Base-by-base conservation (phyloP, 2,797 vertebrate species). In the Acipenser ruthenus region DNA sequence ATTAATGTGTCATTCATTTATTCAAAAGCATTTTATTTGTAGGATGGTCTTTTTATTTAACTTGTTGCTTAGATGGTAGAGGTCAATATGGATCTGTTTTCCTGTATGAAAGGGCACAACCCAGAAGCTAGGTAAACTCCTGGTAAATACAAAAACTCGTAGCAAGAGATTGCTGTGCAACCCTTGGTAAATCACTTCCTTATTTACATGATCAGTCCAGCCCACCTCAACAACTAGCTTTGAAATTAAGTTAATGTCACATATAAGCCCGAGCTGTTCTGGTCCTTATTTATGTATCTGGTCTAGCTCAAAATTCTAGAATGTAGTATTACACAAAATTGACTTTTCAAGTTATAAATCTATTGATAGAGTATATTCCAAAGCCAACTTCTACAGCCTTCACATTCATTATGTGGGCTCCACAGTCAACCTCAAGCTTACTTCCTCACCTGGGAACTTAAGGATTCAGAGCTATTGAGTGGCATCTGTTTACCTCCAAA, bases 341-440 rank as follows among this genome's bases (percentile, higher is more conserved):
- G 18, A 18, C 18, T 18, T 18, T 18, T 18, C 18, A 18, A 18
- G 82, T 77, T 80, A 65, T 87, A 84, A 86, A 87, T 86, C 81
- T 65, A 74, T 86, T 82, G 82, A 69, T 71, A 59, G 82, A 75
- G 75, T 78, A 84, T 87, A 81, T 18, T 77, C 58, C 73, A 70
- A 71, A 75, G 66, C 68, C 55, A 53, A 77, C 73, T 82, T 82
- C 85, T 84, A 84, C 77, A 69, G 71, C 70, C 9, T 71, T 75
- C 70, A 71, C 58, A 70, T 78, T 79, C 81, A 18, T 80, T 74
- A 75, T 68, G 68, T 67, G 68, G 69, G 63, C 71, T 75, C 74
- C 71, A n/a, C 52, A 68, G 73, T 73, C 75, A 76, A 80, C 79
- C 69, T 73, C 72, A 66, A 62, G 63, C 75, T 79, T 68, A 72